phyloP scores from a whole-genome alignment of 2,113 vertebrate species.

The Actenoides lindsayi region DNA sequence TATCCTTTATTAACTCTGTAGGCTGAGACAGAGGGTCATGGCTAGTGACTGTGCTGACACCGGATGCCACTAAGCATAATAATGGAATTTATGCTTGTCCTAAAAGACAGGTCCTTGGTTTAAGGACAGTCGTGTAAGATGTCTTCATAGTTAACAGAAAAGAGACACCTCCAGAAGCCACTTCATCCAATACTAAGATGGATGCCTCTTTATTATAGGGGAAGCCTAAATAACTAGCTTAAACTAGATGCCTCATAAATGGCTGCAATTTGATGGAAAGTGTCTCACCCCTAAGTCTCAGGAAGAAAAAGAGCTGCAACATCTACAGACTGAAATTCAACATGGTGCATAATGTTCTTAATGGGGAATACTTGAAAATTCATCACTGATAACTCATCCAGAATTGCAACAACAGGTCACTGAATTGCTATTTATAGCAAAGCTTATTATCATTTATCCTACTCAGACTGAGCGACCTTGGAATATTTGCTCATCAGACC shows the following conservation, averaged over 20 bases:
- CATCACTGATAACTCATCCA: not conserved
- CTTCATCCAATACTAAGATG: not conserved
- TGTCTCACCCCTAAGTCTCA: not conserved
- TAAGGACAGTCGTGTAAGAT: not conserved
- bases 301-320: not conserved
- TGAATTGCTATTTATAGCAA: not conserved
- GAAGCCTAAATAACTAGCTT: not conserved
- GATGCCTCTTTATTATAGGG: not conserved
- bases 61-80: not conserved
- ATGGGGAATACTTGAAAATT: not conserved
- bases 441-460: conserved; percentile 41
- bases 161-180: not conserved
- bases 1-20: not conserved
- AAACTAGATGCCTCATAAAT: not conserved
- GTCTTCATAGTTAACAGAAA: not conserved
- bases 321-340: not conserved
- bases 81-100: not conserved
- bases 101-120: not conserved
- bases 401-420: conserved; percentile 23
- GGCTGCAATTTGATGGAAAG: not conserved
- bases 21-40: not conserved
- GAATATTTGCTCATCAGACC: conserved; percentile 26
- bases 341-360: not conserved
- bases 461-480: not conserved
- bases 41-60: not conserved